A percentile compares a stretch with the other conserved stretches of the same genome.
Evolutionary conservation across 2,797 vertebrate genomes (phyloP).

Genomic region (Periparus ater): DNA sequence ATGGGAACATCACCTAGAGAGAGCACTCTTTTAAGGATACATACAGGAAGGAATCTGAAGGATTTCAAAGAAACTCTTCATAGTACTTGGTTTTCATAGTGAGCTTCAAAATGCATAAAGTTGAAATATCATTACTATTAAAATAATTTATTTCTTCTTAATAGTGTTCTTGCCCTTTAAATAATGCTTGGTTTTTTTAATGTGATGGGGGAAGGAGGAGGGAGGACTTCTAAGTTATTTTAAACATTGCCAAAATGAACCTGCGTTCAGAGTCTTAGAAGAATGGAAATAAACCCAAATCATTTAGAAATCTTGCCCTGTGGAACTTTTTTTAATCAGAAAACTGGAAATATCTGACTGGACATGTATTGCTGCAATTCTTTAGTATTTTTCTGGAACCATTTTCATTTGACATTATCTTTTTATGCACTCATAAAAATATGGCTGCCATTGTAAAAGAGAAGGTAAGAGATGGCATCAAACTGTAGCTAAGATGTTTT

Average conservation of each 20-base stretch:
- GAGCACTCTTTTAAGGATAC: background rate
- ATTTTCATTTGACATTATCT: conserved; percentile 29
- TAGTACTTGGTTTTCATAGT: background rate
- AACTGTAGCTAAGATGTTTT: background rate
- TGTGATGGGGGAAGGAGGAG: conserved; percentile 59
- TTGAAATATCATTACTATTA: background rate
- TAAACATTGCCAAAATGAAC: conserved; percentile 63
- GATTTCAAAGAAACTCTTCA: background rate
- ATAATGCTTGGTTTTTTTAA: conserved; percentile 35
- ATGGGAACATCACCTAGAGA: background rate
- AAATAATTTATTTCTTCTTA: conserved; percentile 19
- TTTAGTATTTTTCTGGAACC: conserved; percentile 7
- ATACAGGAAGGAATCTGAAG: background rate
- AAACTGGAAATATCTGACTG: conserved; percentile 6
- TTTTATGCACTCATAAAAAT: conserved; percentile 41
- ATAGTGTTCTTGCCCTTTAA: conserved; percentile 64
- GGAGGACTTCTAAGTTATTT: conserved; percentile 55
- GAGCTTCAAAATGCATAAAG: background rate
- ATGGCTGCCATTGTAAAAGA: conserved; percentile 52
- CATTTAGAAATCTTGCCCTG: conserved; percentile 6
- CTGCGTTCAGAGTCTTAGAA: conserved; percentile 36
- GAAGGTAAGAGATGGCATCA: conserved; percentile 54
- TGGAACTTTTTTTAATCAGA: background rate
- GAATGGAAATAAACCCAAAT: conserved; percentile 53
- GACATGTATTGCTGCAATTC: conserved; percentile 28